Evolutionary conservation across 2,888 invertebrate genomes (phyloP).

Genomic region (Apamea epomidion): DNA sequence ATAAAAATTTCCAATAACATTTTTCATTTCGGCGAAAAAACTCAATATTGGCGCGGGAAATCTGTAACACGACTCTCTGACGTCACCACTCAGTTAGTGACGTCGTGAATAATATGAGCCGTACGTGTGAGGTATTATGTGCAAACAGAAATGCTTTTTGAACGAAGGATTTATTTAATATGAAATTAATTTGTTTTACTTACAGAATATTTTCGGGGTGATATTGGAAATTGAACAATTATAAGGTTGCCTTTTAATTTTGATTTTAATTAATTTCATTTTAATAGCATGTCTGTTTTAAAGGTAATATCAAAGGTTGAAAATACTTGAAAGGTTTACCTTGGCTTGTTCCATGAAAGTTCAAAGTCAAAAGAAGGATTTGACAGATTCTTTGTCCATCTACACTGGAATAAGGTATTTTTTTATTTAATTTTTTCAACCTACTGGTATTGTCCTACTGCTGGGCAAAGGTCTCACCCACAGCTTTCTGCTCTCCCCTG

Average conservation of each 20-base stretch:
- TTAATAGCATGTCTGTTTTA: background rate
- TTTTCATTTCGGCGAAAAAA: slow-evolving; percentile 44
- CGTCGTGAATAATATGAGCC: slow-evolving; percentile 70
- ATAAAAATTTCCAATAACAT: slow-evolving; percentile 41
- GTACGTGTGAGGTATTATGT: slow-evolving; percentile 56
- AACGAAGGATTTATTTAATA: slow-evolving; percentile 46
- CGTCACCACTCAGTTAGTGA: slow-evolving; percentile 64
- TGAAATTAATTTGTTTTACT: slow-evolving; percentile 37
- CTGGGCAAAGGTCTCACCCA: too few relatives aligned
- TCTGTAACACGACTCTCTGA: slow-evolving; percentile 56
- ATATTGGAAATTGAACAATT: slow-evolving; percentile 8
- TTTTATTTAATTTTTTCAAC: too few relatives aligned
- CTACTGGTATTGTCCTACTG: too few relatives aligned
- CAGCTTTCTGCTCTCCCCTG: too few relatives aligned
- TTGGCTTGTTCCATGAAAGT: background rate
- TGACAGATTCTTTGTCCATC: background rate
- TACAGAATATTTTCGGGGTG: slow-evolving; percentile 3
- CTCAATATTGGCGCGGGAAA: slow-evolving; percentile 59
- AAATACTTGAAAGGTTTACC: background rate
- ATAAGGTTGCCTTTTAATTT: background rate
- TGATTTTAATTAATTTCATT: background rate
- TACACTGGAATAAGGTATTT: background rate
- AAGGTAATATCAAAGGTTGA: background rate
- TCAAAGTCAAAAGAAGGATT: background rate
- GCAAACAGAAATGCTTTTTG: slow-evolving; percentile 46